A percentile compares a stretch with the other conserved stretches of the same genome.
Conservation (phyloP, 2,888 invertebrate species). For the Parthenolecanium corni region DNA sequence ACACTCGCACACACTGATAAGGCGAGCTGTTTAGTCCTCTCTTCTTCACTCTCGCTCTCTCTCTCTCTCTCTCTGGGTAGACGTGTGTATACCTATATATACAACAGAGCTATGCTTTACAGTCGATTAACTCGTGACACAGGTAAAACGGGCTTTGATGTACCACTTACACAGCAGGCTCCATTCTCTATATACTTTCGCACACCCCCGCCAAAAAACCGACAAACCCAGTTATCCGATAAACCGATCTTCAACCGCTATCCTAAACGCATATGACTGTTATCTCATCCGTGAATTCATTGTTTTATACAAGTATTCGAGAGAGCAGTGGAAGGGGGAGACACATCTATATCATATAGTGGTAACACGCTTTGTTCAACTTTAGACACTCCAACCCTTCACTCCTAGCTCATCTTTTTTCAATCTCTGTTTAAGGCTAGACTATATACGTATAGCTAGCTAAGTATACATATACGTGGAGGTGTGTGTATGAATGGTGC, state of each 20-base stretch:
- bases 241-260: slow-evolving; percentile 25
- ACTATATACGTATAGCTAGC: no score
- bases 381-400: neutral
- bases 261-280: slow-evolving; percentile 28
- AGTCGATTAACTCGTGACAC: slow-evolving; percentile 27
- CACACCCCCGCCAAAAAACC: slow-evolving; percentile 11
- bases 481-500: neutral
- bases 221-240: slow-evolving; percentile 28
- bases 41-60: no score
- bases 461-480: no score
- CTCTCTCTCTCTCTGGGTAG: no score
- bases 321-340: no score
- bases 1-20: no score
- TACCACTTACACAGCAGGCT: slow-evolving; percentile 19
- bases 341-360: slow-evolving; percentile 23
- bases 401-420: neutral
- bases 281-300: slow-evolving; percentile 28
- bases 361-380: slow-evolving; percentile 15
- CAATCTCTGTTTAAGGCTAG: neutral
- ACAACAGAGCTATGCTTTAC: slow-evolving; percentile 23
- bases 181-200: neutral
- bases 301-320: slow-evolving; percentile 6
- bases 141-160: slow-evolving; percentile 28
- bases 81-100: neutral
- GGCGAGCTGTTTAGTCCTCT: no score